Evolutionary conservation across 2,113 vertebrate genomes (phyloP).

Genomic region (Tragelaphus strepsiceros): DNA sequence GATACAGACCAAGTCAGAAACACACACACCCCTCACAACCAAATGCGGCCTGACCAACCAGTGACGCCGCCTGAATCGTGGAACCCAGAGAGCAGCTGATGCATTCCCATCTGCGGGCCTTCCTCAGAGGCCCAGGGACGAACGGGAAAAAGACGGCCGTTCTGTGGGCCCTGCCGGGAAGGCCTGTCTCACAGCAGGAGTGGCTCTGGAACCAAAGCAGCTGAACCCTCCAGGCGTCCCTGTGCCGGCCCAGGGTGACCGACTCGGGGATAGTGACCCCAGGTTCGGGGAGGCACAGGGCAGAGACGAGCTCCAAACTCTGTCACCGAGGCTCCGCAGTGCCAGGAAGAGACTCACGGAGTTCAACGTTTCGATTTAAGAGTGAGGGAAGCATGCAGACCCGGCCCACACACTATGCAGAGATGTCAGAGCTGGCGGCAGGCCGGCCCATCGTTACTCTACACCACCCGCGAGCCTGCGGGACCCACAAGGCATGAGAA

Average conservation of each 20-base stretch:
- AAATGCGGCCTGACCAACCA: fast-evolving
- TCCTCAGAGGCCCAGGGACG: background rate
- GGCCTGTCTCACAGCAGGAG: background rate
- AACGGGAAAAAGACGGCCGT: background rate
- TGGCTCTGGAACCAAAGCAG: no score
- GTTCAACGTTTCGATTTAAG: background rate
- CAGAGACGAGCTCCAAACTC: background rate
- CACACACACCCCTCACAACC: background rate
- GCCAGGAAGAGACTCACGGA: background rate
- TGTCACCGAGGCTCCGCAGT: background rate
- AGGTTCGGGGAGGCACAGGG: background rate
- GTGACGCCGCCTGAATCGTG: fast-evolving
- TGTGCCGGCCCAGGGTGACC: fast-evolving
- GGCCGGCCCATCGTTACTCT: background rate
- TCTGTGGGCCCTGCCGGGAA: background rate
- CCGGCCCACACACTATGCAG: no score
- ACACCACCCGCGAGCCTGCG: background rate
- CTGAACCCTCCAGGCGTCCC: background rate
- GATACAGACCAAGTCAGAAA: background rate
- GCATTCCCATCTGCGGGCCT: fast-evolving
- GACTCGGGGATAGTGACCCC: background rate
- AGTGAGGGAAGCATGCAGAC: background rate
- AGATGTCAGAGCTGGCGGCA: background rate
- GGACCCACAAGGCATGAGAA: fast-evolving
- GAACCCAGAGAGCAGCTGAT: background rate